These are phyloP conservation scores for Tinea trinotella DNA, from an alignment of 2,888 invertebrate species.

Conservation along the genomic window DNA sequence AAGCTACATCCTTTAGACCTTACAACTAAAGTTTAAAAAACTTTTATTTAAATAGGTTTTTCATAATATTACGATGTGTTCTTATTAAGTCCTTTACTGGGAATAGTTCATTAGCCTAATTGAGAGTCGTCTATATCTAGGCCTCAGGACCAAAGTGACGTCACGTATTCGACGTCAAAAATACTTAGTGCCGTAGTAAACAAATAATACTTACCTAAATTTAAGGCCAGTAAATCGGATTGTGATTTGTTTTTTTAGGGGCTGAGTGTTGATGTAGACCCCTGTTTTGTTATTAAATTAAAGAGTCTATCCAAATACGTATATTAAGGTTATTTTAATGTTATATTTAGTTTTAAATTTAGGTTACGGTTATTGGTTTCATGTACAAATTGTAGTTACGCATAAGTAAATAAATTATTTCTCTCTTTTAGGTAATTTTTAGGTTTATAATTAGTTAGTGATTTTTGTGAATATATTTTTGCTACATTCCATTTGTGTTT, in stretches of 20 bases:
- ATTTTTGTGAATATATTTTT: constrained; percentile 33
- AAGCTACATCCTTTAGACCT: constrained; percentile 75
- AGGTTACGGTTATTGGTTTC: constrained; percentile 48
- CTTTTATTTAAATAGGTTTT: constrained; percentile 1
- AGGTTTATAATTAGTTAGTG: constrained; percentile 37
- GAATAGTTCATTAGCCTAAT: background rate
- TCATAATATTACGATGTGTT: background rate
- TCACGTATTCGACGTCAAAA: constrained; percentile 22
- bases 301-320: constrained; percentile 72
- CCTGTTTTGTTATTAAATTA: constrained; percentile 23
- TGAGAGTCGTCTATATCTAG: background rate
- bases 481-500: constrained; percentile 42
- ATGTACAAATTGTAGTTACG: constrained; percentile 60
- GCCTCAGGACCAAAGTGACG: constrained; percentile 4
- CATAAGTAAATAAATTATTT: constrained; percentile 51
- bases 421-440: background rate
- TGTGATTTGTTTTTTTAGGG: constrained; percentile 47
- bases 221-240: constrained; percentile 63
- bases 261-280: background rate
- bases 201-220: constrained; percentile 23
- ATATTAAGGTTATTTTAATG: constrained; percentile 49
- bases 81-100: background rate
- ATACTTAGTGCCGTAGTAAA: constrained; percentile 33
- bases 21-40: constrained; percentile 78
- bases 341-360: constrained; percentile 43